Conservation (phyloP, 2,888 invertebrate species). For the Pachydiplax longipennis region DNA sequence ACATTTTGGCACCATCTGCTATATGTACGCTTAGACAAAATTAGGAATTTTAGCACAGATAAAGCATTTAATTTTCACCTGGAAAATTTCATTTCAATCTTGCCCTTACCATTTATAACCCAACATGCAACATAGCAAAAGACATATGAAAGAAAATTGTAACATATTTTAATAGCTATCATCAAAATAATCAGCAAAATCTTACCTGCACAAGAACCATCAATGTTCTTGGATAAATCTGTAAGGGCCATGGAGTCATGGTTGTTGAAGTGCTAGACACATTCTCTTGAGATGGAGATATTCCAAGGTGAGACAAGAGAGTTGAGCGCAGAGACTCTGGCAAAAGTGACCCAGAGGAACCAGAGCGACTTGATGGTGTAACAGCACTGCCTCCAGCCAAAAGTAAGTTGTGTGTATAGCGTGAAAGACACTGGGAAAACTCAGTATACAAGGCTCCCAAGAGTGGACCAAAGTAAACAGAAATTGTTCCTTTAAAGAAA, state of each 20-base stretch:
- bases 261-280: constrained; percentile 46
- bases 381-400: constrained; percentile 45
- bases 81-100: no score
- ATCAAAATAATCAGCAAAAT: constrained; percentile 26
- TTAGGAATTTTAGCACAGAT: no score
- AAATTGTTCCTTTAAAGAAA: constrained; percentile 75
- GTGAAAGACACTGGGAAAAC: constrained; percentile 79
- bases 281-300: constrained; percentile 66
- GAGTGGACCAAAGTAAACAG: constrained; percentile 74
- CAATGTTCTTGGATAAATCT: constrained; percentile 78
- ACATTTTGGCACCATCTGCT: no score
- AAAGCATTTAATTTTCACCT: no score
- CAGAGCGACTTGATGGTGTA: not conserved
- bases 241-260: constrained; percentile 73
- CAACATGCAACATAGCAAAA: no score
- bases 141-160: no score
- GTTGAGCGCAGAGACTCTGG: constrained; percentile 74
- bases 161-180: constrained; percentile 41
- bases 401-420: constrained; percentile 81
- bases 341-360: constrained; percentile 70
- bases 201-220: constrained; percentile 81
- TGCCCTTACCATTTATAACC: no score
- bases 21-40: no score
- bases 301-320: constrained; percentile 75
- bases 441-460: constrained; percentile 76